Conservation (phyloP, 2,797 vertebrate genomes). For the Acanthurus tractus region DNA sequence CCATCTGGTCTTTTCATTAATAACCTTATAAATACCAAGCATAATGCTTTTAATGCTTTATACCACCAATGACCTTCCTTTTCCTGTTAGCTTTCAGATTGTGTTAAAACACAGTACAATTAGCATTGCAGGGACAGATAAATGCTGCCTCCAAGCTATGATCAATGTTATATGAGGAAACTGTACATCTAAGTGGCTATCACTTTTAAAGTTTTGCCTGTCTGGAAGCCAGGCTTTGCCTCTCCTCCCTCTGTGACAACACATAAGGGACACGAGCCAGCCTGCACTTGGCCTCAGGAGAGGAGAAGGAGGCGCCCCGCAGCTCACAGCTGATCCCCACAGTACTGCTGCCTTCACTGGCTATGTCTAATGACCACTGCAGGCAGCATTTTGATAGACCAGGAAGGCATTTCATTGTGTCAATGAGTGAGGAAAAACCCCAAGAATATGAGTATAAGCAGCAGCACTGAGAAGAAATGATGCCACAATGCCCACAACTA, state of each 20-base stretch:
- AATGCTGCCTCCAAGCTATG: constrained; percentile 17
- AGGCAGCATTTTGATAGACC: constrained; percentile 16
- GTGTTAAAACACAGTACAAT: constrained; percentile 1
- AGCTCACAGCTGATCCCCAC: constrained; percentile 76
- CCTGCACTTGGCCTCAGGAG: constrained; percentile 62
- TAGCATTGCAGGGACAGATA: constrained; percentile 4
- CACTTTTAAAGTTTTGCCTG: constrained; percentile 39
- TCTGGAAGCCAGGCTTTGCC: constrained; percentile 26
- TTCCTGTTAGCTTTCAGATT: constrained; percentile 12
- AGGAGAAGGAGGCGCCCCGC: constrained; percentile 30
- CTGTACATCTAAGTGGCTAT: constrained; percentile 15
- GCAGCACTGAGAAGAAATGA: constrained; percentile 10
- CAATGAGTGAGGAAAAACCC: constrained; percentile 40
- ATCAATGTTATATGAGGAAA: constrained; percentile 39
- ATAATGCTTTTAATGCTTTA: background rate
- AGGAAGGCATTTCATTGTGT: constrained; percentile 39
- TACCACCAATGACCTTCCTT: background rate
- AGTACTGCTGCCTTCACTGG: constrained; percentile 38
- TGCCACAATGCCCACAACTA: background rate
- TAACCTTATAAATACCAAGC: background rate
- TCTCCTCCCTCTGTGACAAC: constrained; percentile 33
- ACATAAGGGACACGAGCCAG: constrained; percentile 48
- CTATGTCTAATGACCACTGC: constrained; percentile 36
- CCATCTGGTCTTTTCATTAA: background rate
- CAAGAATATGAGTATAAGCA: constrained; percentile 34